Evolutionary conservation across 2,888 invertebrate species (phyloP), one percentile per base, ranked within the genome.

Genomic region (Plebejus anna): DNA sequence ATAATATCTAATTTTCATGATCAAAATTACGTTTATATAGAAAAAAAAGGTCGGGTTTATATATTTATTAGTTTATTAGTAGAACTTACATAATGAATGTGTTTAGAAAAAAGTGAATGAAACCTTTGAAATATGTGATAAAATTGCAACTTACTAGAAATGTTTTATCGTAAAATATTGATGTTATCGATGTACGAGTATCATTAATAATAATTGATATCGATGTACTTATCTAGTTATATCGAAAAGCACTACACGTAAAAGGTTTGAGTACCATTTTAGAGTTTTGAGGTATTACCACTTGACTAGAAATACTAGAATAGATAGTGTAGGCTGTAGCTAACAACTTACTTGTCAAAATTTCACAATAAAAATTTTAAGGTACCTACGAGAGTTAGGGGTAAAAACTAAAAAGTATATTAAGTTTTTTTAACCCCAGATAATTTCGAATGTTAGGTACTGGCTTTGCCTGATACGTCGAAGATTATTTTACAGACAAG

Each of bases 181-280:
- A 73, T 73, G 11, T 73, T 73, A 73, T 73, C 73, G 47, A 42
- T 47, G 47, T 73, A 32, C 32, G 32, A 32, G 32, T 32, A 51
- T 55, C 73, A 55, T 51, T 73, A 73, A 73, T 73, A 55, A 32
- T 73, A 73, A 73, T 73, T 73, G 73, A 73, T 73, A 73, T 73
- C 32, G 73, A 28, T 13, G 13, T 13, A 73, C 55, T 73, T 73
- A 73, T 73, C 73, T 73, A 55, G 73, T 13, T 32, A 3, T 73
- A 73, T 73, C 73, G 13, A 66, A 66, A 61, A 66, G 32, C 32
- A 59, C 59, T 59, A 32, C 13, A 66, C 13, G 66, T 66, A 66
- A 32, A 66, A 66, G 66, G 66, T 66, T 32, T 66, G 28, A 28
- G 61, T 32, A 66, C 32, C 36, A 36, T 36, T 61, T 22, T 28